Base-by-base conservation (phyloP, 2,113 vertebrate genomes). In the Brienomyrus brachyistius region DNA sequence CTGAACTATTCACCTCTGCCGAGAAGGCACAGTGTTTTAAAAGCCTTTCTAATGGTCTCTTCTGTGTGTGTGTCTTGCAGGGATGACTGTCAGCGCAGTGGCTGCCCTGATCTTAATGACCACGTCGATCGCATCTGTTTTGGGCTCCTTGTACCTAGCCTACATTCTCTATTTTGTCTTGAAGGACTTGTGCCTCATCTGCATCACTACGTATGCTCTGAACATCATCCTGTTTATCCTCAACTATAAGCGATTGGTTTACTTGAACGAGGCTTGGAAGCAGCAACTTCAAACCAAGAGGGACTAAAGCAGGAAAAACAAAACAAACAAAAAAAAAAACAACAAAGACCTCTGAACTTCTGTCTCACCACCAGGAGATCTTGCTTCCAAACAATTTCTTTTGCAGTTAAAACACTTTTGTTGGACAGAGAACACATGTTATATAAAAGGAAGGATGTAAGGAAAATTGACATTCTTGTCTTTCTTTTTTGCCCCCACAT, bases 221-320 rank as follows among this genome's bases (percentile, higher is more conserved):
- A 99, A 99, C 98, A 97, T 99, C 96, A 96, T 98, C 95, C 98
- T 99, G 94, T 97, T 99, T 93, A 97, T 97, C 92, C 96, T 99
- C 97, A 99, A 99, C 96, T 99, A 99, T 97, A 99, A 99, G 97
- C 98, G 98, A 97, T 97, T 99, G 94, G 98, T 99, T 96, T 99
- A 99, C 97, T 99, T 99, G 97, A 99, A 99, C 4, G 98, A 99
- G 93, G 98, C 98, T 94, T 99, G 98, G 98, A 99, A 99, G 95
- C 97, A 96, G 95, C 97, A 99, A 91, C 97, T 99, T 91, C 97
- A 96, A 94, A 96, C 95, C 91, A 99, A 99, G 95, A 96, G 97
- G 96, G 98, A 99, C 95, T 99, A 95, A 94, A 96, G 23, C 51
- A 56, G 70, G 27, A 80, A 19, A 66, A 48, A 40, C 40, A 88